These are phyloP conservation scores for Labeo catla DNA, from an alignment of 2,113 vertebrate genomes.

Conservation along the genomic window DNA sequence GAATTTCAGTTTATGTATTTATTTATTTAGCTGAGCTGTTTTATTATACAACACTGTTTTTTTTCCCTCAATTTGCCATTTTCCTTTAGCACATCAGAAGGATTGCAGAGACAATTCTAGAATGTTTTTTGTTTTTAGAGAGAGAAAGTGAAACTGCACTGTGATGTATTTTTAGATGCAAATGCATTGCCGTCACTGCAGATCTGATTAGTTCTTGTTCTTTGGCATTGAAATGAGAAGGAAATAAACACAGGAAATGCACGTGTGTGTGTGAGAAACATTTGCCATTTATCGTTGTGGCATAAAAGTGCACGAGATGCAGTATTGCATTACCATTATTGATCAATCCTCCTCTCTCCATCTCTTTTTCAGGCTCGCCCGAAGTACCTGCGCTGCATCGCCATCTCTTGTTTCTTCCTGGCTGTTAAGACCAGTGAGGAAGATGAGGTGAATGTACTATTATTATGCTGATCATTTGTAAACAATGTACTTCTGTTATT, in stretches of 20 bases:
- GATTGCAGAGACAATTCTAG: neutral
- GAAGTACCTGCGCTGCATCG: conserved; percentile 97
- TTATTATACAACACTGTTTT: neutral
- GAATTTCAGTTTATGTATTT: too few relatives aligned
- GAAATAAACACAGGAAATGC: conserved; percentile 25
- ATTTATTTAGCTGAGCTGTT: neutral
- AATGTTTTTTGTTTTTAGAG: neutral
- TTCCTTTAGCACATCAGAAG: neutral
- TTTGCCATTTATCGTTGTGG: neutral
- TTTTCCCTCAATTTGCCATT: too few relatives aligned
- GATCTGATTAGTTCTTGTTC: neutral
- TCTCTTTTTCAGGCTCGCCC: conserved; percentile 84
- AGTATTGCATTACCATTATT: neutral
- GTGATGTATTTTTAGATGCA: conserved; percentile 9
- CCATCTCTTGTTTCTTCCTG: conserved; percentile 96
- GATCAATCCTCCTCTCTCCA: neutral
- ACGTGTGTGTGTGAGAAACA: neutral
- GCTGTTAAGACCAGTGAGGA: conserved; percentile 95
- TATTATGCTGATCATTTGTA: neutral
- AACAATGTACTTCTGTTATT: neutral
- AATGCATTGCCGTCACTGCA: neutral
- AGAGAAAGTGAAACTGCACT: neutral
- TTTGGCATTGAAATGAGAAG: neutral
- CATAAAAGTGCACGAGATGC: neutral
- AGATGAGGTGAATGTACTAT: conserved; percentile 84